Evolutionary conservation across 1,140 invertebrate genomes (phyloP).

Genomic region (Fopius arisanus): DNA sequence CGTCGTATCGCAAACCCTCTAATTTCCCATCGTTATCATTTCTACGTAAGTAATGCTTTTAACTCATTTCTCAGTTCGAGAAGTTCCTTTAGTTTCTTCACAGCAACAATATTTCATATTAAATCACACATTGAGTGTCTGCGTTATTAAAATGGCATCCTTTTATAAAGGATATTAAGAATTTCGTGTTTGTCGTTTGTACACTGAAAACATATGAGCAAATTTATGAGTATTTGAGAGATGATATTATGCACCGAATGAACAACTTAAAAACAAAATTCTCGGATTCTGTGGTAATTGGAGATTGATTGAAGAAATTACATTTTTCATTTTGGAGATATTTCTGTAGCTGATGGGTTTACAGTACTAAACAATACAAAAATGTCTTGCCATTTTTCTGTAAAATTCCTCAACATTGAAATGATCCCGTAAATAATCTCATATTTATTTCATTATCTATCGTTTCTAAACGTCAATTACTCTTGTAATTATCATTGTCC

Average conservation of each 20-base stretch:
- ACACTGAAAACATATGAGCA: neutral
- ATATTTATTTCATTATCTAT: no score
- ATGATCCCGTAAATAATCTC: no score
- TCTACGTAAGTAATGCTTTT: conserved; percentile 43
- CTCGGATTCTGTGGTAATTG: neutral
- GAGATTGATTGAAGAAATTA: neutral
- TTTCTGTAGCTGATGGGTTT: no score
- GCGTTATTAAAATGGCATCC: neutral
- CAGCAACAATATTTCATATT: neutral
- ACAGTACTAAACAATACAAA: no score
- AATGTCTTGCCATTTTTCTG: no score
- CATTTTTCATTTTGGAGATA: neutral
- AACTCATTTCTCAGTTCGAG: neutral
- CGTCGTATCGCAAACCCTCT: conserved; percentile 36
- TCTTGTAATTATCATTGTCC: no score
- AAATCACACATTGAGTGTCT: conserved; percentile 5
- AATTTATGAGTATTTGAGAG: neutral
- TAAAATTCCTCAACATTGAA: no score
- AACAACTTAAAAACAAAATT: neutral
- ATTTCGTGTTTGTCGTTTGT: conserved; percentile 11
- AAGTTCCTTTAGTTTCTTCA: neutral
- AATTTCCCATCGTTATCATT: conserved; percentile 45
- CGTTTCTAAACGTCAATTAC: no score
- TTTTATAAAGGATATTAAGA: conserved; percentile 1
- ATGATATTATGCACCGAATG: neutral